These are phyloP conservation scores for Phalacrocorax brasilianus DNA, from an alignment of 2,113 vertebrate species.

Conservation along the genomic window DNA sequence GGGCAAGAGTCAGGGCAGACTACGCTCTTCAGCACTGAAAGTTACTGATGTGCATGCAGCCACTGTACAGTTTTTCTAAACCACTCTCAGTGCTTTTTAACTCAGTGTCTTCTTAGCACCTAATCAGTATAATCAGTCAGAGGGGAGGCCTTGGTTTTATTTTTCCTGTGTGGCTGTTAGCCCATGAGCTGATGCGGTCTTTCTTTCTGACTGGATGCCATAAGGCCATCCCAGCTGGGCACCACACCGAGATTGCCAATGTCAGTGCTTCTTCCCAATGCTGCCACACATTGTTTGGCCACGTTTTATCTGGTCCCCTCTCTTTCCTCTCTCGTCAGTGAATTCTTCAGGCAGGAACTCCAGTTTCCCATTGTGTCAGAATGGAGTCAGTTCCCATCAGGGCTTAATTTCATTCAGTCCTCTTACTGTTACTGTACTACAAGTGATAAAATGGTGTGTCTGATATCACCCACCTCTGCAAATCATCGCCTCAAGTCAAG, in stretches of 20 bases:
- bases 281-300: not conserved
- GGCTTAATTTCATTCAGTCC: not conserved
- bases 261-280: not conserved
- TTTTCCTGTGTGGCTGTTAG: not conserved
- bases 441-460: not conserved
- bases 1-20: not conserved
- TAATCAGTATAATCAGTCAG: not conserved
- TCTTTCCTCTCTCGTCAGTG: not conserved
- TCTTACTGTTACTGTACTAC: not conserved
- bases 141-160: not conserved
- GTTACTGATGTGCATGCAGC: not conserved
- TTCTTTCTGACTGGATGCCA: not conserved
- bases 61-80: fast-evolving
- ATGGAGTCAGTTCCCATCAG: not conserved
- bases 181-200: not conserved
- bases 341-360: not conserved
- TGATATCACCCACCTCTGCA: not conserved
- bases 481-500: not conserved
- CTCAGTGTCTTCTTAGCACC: not conserved
- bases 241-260: fast-evolving
- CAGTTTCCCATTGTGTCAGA: not conserved
- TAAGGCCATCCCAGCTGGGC: not conserved
- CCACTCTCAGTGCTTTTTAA: not conserved
- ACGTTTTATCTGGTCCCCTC: not conserved
- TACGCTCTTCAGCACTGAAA: not conserved